These are phyloP conservation scores for Rhipidura dahli DNA, from an alignment of 2,113 vertebrate species.

Conservation along the genomic window DNA sequence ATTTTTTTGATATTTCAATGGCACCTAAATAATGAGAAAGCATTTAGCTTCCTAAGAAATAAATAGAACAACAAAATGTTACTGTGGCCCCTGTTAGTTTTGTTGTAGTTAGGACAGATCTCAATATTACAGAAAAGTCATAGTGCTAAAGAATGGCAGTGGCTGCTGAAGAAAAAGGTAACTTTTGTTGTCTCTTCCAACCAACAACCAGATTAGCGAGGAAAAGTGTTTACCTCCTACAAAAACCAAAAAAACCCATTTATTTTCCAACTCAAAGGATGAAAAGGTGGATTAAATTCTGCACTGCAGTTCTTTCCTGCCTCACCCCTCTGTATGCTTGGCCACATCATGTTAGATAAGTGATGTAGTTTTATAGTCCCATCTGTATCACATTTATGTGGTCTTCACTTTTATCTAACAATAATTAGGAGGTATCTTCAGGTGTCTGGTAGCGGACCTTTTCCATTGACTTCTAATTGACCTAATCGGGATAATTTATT, in stretches of 20 bases:
- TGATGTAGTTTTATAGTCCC: background rate
- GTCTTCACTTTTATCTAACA: background rate
- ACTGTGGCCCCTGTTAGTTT: background rate
- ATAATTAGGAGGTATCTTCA: background rate
- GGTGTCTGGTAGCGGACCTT: background rate
- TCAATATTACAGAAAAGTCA: background rate
- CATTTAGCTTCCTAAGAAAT: background rate
- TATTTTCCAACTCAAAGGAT: background rate
- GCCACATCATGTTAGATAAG: background rate
- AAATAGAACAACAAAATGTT: background rate
- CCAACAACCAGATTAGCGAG: background rate
- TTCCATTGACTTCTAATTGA: background rate
- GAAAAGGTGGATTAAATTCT: background rate
- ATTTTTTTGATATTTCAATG: background rate
- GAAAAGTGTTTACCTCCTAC: background rate
- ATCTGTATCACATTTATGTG: background rate
- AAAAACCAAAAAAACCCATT: background rate
- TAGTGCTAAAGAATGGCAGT: background rate
- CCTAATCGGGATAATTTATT: background rate
- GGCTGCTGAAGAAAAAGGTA: background rate
- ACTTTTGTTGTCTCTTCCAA: background rate
- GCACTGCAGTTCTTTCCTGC: background rate
- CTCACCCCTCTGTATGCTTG: background rate
- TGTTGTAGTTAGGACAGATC: background rate
- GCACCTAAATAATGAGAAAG: background rate